Base-by-base conservation (phyloP, 2,797 vertebrate species). In the Semotilus atromaculatus region DNA sequence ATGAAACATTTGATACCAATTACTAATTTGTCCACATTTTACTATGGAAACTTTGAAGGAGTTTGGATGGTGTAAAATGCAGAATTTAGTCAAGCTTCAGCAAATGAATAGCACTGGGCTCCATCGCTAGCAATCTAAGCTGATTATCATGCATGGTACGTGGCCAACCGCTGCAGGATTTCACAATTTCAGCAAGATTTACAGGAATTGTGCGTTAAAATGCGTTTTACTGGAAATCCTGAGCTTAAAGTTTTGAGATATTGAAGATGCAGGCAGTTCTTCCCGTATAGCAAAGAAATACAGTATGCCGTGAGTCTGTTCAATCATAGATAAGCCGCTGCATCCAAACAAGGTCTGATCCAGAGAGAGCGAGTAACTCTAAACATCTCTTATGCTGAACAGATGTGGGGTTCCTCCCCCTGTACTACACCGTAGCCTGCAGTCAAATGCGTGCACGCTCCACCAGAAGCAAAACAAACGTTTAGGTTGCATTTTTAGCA, bases 361-460 rank as follows among this genome's bases (percentile, higher is more conserved):
- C 78, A 82, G 81, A 88, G 89, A 89, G 88, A 74, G 87, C 87
- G 89, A 89, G 89, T 90, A 90, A 93, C 93, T 95, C 94, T 96
- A 95, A 95, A 94, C 94, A 95, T 91, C 94, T 94, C 93, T 94
- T 95, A 95, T 94, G 93, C 90, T 93, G 92, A 95, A 94, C 95
- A 96, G 95, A 96, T 96, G 95, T 95, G 92, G 92, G 92, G 93
- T 91, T 93, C 94, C 94, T 95, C 86, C 81, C 71, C 81, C 60
- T 29, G 7, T 73, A 70, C 80, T 68, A 87, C 92, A 92, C 90
- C 78, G 89, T 90, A 83, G 92, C 93, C 92, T 89, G 90, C 88
- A 93, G 94, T 90, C 88, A 93, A 90, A 88, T 85, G 88, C 45
- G 60, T 67, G 82, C 89, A 76, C 73, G 23, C 88, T 68, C 87